phyloP scores from a whole-genome alignment of 2,797 vertebrate species.

The Chrosomus eos region DNA sequence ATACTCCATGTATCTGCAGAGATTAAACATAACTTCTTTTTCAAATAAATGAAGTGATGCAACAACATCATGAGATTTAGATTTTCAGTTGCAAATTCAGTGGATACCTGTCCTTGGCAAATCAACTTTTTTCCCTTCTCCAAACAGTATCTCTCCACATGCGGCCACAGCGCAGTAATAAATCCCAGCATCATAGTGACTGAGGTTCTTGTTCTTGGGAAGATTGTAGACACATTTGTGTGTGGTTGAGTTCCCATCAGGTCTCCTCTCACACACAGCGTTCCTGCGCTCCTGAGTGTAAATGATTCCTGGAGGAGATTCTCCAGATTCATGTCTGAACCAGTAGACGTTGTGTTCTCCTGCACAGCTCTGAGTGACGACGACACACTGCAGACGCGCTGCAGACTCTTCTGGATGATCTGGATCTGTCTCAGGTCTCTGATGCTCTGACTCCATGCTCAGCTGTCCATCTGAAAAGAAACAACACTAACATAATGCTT shows the following conservation, averaged over 20 bases:
- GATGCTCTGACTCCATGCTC: not conserved
- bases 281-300: conserved; percentile 48
- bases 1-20: not conserved
- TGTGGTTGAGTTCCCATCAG: conserved; percentile 13
- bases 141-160: conserved; percentile 60
- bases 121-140: conserved; percentile 1
- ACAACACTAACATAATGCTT: not conserved
- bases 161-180: conserved; percentile 69
- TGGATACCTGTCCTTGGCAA: not conserved
- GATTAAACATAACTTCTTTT: not conserved
- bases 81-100: not conserved
- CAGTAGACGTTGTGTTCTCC: conserved; percentile 58
- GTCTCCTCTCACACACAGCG: conserved; percentile 29
- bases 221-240: conserved; percentile 62
- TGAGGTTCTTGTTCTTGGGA: conserved; percentile 58
- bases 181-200: conserved; percentile 56
- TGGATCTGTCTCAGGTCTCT: not conserved
- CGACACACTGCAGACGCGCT: conserved; percentile 61
- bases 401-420: not conserved
- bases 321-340: conserved; percentile 51
- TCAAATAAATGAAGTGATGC: not conserved
- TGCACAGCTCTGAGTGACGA: conserved; percentile 51
- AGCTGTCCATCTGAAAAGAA: not conserved
- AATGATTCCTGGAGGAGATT: conserved; percentile 51
- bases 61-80: not conserved